phyloP scores from a whole-genome alignment of 2,888 invertebrate species.

The Zootermopsis nevadensis region DNA sequence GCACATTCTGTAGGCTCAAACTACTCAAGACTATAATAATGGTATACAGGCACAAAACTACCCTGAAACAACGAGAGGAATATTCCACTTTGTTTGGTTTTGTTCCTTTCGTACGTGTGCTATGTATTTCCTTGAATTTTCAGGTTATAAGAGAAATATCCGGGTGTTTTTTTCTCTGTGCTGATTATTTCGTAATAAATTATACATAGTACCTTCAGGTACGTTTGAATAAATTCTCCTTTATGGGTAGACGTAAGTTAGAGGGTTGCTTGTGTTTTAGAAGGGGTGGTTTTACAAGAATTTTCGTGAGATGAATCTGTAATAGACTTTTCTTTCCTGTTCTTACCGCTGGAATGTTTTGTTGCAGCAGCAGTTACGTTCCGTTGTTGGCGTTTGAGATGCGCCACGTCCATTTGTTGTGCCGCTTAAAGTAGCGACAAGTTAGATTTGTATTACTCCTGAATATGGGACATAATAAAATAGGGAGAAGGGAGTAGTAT shows the following conservation, averaged over 20 bases:
- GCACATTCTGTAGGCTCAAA: too few relatives aligned
- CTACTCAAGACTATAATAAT: too few relatives aligned
- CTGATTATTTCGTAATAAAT: not conserved
- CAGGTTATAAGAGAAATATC: not conserved
- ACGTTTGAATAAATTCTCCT: not conserved
- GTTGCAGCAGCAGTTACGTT: not conserved
- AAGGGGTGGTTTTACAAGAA: not conserved
- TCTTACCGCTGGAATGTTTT: conserved; percentile 1
- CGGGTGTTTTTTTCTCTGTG: not conserved
- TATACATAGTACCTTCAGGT: not conserved
- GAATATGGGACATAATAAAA: conserved; percentile 9
- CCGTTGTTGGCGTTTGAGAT: not conserved
- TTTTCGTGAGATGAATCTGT: not conserved
- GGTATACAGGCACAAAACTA: too few relatives aligned
- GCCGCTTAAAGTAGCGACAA: not conserved
- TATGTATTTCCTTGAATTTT: not conserved
- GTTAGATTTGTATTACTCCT: conserved; percentile 10
- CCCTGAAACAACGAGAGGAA: not conserved
- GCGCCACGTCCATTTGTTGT: not conserved
- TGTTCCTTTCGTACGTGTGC: not conserved
- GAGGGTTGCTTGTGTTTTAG: conserved; percentile 9
- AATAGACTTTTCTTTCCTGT: not conserved
- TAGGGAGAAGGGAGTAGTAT: not conserved
- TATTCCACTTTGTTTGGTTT: not conserved
- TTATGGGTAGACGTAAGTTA: not conserved